A percentile compares a stretch with the other conserved stretches of the same genome.
phyloP scores from a whole-genome alignment of 2,888 invertebrate genomes.

The Sinodicranocentrus sp. region DNA sequence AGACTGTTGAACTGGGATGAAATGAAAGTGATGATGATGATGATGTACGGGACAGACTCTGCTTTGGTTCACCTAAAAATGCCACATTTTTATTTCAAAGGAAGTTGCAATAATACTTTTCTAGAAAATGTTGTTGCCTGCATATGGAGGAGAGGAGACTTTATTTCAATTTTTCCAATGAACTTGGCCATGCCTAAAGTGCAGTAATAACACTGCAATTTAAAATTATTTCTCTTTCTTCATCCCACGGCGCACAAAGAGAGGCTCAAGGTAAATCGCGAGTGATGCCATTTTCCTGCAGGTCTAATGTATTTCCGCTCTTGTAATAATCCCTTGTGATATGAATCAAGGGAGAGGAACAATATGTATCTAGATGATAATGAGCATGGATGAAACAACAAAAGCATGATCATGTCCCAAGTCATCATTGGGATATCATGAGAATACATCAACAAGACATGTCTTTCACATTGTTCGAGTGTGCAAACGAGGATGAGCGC shows the following conservation, averaged over 20 bases:
- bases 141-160: too few relatives aligned
- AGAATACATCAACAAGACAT: too few relatives aligned
- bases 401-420: constrained; percentile 8
- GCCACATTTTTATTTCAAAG: constrained; percentile 3
- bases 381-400: background rate
- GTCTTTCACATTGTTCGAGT: too few relatives aligned
- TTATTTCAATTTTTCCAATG: too few relatives aligned
- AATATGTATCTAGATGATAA: background rate
- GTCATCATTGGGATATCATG: too few relatives aligned
- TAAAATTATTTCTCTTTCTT: background rate
- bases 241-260: background rate
- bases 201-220: constrained; percentile 7
- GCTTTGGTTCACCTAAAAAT: background rate
- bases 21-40: background rate
- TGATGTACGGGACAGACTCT: background rate
- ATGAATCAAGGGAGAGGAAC: background rate
- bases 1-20: constrained; percentile 8
- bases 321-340: background rate
- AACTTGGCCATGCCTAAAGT: too few relatives aligned
- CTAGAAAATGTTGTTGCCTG: background rate
- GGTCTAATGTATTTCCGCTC: too few relatives aligned
- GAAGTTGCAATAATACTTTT: constrained; percentile 1
- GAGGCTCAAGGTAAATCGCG: background rate
- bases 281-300: too few relatives aligned
- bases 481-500: too few relatives aligned